Evolutionary conservation across 2,888 invertebrate genomes (phyloP).

Genomic region (Ctena decussata): DNA sequence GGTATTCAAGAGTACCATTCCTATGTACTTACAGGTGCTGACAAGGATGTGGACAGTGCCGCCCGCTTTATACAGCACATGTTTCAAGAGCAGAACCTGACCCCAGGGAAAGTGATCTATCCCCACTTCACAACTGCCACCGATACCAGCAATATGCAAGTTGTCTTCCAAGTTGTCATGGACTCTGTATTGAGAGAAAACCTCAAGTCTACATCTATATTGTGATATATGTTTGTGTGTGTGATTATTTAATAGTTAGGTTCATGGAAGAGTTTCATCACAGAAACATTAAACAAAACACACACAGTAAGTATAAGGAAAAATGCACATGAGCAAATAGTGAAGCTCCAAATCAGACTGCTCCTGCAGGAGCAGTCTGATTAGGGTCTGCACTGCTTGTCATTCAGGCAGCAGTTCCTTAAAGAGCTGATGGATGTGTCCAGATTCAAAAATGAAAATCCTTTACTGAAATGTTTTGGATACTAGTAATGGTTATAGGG

Average conservation of each 20-base stretch:
- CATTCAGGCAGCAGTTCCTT: too few species aligned
- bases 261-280: too few species aligned
- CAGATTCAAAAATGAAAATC: too few species aligned
- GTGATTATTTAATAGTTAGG: too few species aligned
- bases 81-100: slow-evolving; percentile 89
- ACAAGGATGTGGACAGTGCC: slow-evolving; percentile 90
- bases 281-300: too few species aligned
- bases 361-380: not conserved
- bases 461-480: too few species aligned
- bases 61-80: slow-evolving; percentile 90
- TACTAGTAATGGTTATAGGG: too few species aligned
- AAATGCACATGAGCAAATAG: too few species aligned
- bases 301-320: too few species aligned
- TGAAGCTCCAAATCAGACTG: not conserved
- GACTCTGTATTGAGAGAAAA: slow-evolving; percentile 90
- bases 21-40: slow-evolving; percentile 89
- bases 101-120: slow-evolving; percentile 89
- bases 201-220: slow-evolving; percentile 87
- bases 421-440: too few species aligned
- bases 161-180: slow-evolving; percentile 91
- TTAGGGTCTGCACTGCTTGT: not conserved
- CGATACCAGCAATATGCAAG: slow-evolving; percentile 90
- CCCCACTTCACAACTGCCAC: slow-evolving; percentile 91
- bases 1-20: too few species aligned
- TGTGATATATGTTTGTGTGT: slow-evolving; percentile 55